Evolutionary conservation across 2,888 invertebrate species (phyloP), one percentile per base, ranked within the genome.

Genomic region (Eurytoma adleriae): DNA sequence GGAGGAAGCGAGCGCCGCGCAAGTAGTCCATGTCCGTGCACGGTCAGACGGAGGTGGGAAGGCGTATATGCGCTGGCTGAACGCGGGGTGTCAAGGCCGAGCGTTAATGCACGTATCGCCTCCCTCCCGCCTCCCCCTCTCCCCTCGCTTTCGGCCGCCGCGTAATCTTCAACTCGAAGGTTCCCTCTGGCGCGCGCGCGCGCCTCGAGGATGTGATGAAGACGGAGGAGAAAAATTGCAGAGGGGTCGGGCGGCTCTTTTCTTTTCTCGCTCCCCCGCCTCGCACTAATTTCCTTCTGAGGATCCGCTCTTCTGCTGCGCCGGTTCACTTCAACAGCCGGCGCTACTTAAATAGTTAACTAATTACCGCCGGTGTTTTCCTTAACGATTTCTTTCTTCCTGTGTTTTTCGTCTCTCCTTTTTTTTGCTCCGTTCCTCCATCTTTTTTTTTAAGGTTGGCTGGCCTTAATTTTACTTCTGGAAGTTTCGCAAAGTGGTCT

Each of bases 61-160:
- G 57, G 67, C 68, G 40, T 40, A 52, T 59, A 40, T 69, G 64
- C 54, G 54, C 54, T 20, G 57, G 59, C 12, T 78, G 57, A 71
- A 78, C 40, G 61, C 74, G 69, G 70, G 76, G 62, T 80, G 80
- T 80, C 80, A 80, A 80, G 80, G 80, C 80, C 80, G 54, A 52
- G 69, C 20, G 30, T 24, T 62, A 14, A 75, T 40, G 57, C 24
- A 40, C n/a, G 1, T 18, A n/a, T 12, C 70, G 48, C 59, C 59
- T 59, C 20, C 56, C 10, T 30, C 12, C 16, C 4, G n/a, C 54
- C 20, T 2, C 7, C 14, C 27, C 27, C 20, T 2, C 10, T 7
- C 40, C 3, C 4, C 5, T 3, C 7, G 2, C 40, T 40, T 40
- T 40, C 5, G 40, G 40, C 40, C 40, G 40, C 64, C 48, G 50